A percentile compares a stretch with the other conserved stretches of the same genome.
Conservation (phyloP, 2,113 vertebrate genomes). For the Mus musculus region GRCm39 chr5:122138501-122139000, state of each 20-base stretch:
- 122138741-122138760: neutral
- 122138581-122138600: neutral
- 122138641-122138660: neutral
- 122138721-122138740: neutral
- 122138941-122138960: neutral
- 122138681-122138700: neutral
- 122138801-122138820: neutral
- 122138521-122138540: neutral
- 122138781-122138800: neutral
- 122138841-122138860: constrained; percentile 35
- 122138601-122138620: neutral
- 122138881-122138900: constrained; percentile 66
- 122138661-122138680: constrained; percentile 42
- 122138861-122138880: constrained; percentile 56
- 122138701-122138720: neutral
- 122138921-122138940: neutral
- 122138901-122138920: constrained; percentile 50
- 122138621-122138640: neutral
- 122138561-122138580: constrained; percentile 19
- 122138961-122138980: neutral
- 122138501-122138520: neutral
- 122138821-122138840: neutral
- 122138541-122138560: constrained; percentile 8
- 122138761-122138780: rapidly evolving
- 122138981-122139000: constrained; percentile 48